phyloP scores from a whole-genome alignment of 2,113 vertebrate genomes.

The Antechinus stuartii region DNA sequence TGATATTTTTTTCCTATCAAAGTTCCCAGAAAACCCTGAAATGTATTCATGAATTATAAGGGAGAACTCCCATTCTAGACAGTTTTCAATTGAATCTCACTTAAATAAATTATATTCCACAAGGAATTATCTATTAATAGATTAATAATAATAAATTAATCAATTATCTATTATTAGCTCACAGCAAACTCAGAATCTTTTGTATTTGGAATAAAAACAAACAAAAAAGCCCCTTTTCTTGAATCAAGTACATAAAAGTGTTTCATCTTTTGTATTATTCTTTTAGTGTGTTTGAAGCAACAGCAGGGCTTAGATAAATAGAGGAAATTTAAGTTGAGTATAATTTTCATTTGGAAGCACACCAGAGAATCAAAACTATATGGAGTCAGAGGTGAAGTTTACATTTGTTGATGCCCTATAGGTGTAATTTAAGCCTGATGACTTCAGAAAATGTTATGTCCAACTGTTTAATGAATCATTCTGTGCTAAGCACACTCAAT shows the following conservation, averaged over 20 bases:
- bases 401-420: not conserved
- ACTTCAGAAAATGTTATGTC: not conserved
- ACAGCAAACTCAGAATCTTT: not conserved
- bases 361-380: not conserved
- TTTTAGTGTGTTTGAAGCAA: not conserved
- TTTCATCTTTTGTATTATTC: not conserved
- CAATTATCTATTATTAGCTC: not conserved
- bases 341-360: not conserved
- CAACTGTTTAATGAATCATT: slow-evolving; percentile 22
- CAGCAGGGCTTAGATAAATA: not conserved
- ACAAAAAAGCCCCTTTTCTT: not conserved
- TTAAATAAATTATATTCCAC: not conserved
- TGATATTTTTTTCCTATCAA: not conserved
- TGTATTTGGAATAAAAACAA: not conserved
- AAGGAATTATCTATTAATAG: not conserved
- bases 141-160: no score
- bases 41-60: not conserved
- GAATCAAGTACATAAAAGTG: not conserved
- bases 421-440: not conserved
- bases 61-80: not conserved
- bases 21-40: not conserved
- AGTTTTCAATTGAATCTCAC: not conserved
- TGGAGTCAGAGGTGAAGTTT: not conserved
- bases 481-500: not conserved
- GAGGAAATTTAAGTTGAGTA: slow-evolving; percentile 4